These are phyloP conservation scores for Dascillus cervinus DNA, from an alignment of 2,888 invertebrate genomes.

Conservation along the genomic window DNA sequence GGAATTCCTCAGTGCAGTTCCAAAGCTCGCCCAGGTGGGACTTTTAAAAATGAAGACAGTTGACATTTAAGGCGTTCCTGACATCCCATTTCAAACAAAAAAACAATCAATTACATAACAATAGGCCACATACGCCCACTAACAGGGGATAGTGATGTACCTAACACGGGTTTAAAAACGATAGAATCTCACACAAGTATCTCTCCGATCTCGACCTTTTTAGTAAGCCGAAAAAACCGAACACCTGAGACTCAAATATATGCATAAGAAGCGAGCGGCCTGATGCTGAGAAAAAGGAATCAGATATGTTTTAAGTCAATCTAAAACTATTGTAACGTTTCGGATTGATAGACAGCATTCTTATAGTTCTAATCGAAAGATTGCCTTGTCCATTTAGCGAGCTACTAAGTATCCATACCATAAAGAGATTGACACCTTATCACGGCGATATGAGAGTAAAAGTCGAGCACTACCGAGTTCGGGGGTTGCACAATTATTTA, in stretches of 20 bases:
- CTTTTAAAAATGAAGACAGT: constrained; percentile 38
- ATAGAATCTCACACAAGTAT: constrained; percentile 29
- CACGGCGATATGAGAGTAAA: too few species aligned
- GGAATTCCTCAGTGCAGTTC: too few species aligned
- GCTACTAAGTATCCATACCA: too few species aligned
- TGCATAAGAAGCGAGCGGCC: constrained; percentile 25
- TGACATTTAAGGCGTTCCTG: constrained; percentile 42
- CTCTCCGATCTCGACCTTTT: constrained; percentile 27
- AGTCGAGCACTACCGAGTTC: too few species aligned
- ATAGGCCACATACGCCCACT: constrained; percentile 43
- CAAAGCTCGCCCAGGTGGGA: constrained; percentile 35
- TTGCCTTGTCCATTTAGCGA: constrained; percentile 36
- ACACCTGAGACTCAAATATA: constrained; percentile 28
- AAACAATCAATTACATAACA: constrained; percentile 44
- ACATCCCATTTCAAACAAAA: constrained; percentile 41
- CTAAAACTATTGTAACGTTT: constrained; percentile 33
- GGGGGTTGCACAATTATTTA: background rate
- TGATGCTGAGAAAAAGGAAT: constrained; percentile 34
- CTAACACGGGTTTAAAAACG: constrained; percentile 36
- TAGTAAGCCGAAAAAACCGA: constrained; percentile 22
- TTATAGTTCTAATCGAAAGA: constrained; percentile 32
- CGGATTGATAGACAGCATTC: constrained; percentile 39
- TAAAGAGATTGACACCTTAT: too few species aligned
- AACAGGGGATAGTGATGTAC: constrained; percentile 41
- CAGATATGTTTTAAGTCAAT: constrained; percentile 42